A percentile compares a stretch with the other conserved stretches of the same genome.
Conservation (phyloP, 2,888 invertebrate genomes). For the Dolichomitus sp. region DNA sequence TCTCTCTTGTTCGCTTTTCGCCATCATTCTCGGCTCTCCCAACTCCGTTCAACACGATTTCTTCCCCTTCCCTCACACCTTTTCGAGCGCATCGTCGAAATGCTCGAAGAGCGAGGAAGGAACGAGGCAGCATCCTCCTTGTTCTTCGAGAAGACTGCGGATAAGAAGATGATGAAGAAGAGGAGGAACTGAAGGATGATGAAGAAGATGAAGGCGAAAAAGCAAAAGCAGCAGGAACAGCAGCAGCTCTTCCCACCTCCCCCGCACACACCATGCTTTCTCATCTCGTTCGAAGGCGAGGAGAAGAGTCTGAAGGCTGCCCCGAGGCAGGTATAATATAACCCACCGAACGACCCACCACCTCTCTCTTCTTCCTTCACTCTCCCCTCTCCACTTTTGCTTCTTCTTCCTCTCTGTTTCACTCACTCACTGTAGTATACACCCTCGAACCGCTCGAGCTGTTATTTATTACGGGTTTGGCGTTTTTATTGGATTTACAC, state of each 20-base stretch:
- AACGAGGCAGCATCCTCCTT: conserved; percentile 44
- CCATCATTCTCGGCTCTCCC: conserved; percentile 19
- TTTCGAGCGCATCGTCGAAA: conserved; percentile 38
- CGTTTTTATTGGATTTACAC: conserved; percentile 85
- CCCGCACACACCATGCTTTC: conserved; percentile 75
- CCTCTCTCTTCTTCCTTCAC: conserved; percentile 43
- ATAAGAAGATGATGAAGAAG: conserved; percentile 19
- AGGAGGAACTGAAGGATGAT: neutral
- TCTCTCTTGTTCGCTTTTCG: conserved; percentile 24
- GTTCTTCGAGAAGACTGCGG: conserved; percentile 47
- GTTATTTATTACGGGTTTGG: conserved; percentile 85
- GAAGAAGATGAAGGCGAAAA: conserved; percentile 34
- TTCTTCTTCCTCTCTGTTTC: conserved; percentile 48
- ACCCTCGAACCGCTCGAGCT: conserved; percentile 75
- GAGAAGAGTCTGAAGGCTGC: conserved; percentile 72
- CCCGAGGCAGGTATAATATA: conserved; percentile 83
- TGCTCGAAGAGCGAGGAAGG: conserved; percentile 12
- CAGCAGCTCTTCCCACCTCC: conserved; percentile 65
- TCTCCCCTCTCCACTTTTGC: conserved; percentile 53
- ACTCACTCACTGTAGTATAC: conserved; percentile 47
- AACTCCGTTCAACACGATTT: conserved; percentile 50
- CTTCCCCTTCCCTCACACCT: conserved; percentile 65
- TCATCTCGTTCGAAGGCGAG: conserved; percentile 83
- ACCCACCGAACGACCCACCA: conserved; percentile 74
- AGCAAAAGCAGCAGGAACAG: conserved; percentile 61